Conservation (phyloP, 1,140 invertebrate species). For the Epicauta chinensis region DNA sequence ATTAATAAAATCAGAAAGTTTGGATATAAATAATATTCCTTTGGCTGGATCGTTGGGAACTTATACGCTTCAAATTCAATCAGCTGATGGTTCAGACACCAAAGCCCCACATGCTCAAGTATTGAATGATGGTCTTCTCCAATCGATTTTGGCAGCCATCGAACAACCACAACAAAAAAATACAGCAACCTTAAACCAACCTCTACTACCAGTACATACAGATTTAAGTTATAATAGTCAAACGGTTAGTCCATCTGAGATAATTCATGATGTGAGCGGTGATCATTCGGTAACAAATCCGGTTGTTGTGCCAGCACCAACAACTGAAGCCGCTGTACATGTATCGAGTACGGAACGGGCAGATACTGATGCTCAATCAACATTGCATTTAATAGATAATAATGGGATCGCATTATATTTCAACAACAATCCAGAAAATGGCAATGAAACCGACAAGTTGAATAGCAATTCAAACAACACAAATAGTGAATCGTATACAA, state of each 20-base stretch:
- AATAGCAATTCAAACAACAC: neutral
- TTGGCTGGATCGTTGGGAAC: constrained; percentile 54
- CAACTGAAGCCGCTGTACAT: constrained; percentile 5
- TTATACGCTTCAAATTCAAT: constrained; percentile 68
- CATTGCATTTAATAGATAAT: constrained; percentile 43
- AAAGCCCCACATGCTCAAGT: constrained; percentile 63
- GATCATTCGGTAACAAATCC: constrained; percentile 28
- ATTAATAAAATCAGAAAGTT: constrained; percentile 36
- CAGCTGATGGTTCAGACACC: constrained; percentile 45
- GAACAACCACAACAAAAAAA: constrained; percentile 49
- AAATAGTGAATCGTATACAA: constrained; percentile 5
- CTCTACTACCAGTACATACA: neutral
- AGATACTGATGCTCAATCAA: constrained; percentile 11
- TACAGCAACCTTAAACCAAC: constrained; percentile 10
- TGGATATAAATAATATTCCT: constrained; percentile 52
- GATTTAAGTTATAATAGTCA: no score
- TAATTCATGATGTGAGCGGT: neutral
- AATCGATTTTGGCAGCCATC: constrained; percentile 69
- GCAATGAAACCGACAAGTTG: no score
- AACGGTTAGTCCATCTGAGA: no score
- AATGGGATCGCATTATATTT: constrained; percentile 52
- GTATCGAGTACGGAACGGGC: constrained; percentile 5
- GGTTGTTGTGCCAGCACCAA: constrained; percentile 25
- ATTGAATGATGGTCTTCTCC: constrained; percentile 66
- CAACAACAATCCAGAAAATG: constrained; percentile 17